Evolutionary conservation across 2,113 vertebrate species (phyloP), one percentile per base, ranked within the genome.

Genomic region (Meles meles): DNA sequence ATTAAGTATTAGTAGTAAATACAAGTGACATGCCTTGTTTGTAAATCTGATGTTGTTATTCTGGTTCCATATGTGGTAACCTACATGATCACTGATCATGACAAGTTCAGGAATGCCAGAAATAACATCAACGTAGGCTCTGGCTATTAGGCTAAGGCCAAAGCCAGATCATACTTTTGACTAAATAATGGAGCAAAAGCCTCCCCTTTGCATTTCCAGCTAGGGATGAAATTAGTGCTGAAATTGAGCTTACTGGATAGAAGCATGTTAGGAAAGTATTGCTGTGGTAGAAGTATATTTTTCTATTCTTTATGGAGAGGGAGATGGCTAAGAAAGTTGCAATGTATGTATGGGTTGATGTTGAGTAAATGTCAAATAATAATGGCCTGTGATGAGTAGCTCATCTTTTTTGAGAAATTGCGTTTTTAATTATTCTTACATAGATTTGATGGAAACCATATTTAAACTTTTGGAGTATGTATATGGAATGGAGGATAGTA

Each of bases 291-390:
- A 65, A 63, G 13, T 84, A 37, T 76, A 25, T 34, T 91, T 29
- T 91, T 97, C 88, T 90, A 15, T 94, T 84, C 52, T 81, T 96
- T 69, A 83, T 74, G 74, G 52, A 61, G 13, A 47, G 15, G 67
- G n/a, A 93, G 13, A 77, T 39, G 34, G 37, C 55, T 97, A 72
- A 67, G 49, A 90, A 88, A 93, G 34, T 44, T 47, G 21, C 2
- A 2, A 3, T 59, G 29, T 34, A 59, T 31, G 76, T 27, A 18
- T 83, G 27, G 27, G 18, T 69, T 93, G 39, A 76, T 94, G 42
- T 52, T 95, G 31, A 96, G 1, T 94, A 77, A 69, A 42, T 89
- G 72, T 49, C 86, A 92, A 65, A 52, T 96, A 95, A 86, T 90
- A 74, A 29, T 42, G 11, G 52, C 65, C 34, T 59, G 14, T 92